A percentile compares a stretch with the other conserved stretches of the same genome.
These are phyloP conservation scores for Arion vulgaris DNA, from an alignment of 1,140 invertebrate species.

Conservation along the genomic window DNA sequence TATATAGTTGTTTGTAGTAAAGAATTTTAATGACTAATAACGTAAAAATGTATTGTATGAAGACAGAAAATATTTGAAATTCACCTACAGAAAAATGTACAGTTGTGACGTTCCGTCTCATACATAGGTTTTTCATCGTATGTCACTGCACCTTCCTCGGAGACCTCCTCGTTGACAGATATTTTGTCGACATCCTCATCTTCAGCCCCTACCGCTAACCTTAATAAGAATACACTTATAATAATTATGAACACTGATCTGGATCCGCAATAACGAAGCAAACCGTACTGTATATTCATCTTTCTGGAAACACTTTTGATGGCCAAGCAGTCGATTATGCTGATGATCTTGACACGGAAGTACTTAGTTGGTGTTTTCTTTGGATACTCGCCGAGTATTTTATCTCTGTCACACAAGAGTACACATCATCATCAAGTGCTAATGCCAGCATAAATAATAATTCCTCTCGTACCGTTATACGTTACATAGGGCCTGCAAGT, in stretches of 20 bases:
- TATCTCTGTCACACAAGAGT: background rate
- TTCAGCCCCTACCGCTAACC: conserved; percentile 3
- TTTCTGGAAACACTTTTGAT: background rate
- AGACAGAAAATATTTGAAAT: no score
- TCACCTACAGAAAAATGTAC: conserved; percentile 10
- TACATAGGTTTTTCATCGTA: background rate
- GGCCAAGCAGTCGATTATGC: conserved; percentile 33
- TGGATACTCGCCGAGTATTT: background rate
- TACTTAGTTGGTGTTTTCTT: background rate
- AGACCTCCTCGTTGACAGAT: background rate
- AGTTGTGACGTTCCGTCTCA: background rate
- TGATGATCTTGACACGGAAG: background rate
- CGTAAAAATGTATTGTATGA: no score
- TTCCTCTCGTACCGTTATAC: no score
- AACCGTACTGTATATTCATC: background rate
- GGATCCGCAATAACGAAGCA: background rate
- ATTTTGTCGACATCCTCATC: conserved; percentile 1
- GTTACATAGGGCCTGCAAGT: no score
- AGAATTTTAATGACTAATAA: no score
- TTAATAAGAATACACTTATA: background rate
- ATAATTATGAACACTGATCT: background rate
- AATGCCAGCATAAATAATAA: no score
- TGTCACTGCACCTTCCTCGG: background rate
- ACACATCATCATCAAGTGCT: no score
- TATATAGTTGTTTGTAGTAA: no score